Base-by-base conservation (phyloP, 2,113 vertebrate species). In the Meriones unguiculatus region DNA sequence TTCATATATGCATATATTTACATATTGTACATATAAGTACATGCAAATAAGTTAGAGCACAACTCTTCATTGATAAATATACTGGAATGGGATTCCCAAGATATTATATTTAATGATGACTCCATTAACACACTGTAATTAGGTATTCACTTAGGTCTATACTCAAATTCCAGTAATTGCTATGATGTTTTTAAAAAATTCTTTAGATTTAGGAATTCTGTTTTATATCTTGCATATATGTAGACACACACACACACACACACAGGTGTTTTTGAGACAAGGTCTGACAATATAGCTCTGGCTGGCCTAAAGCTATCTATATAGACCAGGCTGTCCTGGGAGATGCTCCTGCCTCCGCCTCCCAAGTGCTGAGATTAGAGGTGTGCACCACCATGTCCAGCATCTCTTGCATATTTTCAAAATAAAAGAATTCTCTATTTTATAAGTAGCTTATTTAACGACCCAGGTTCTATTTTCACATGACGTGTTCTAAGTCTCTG, bases 361-460 rank as follows among this genome's bases (percentile, higher is more conserved):
- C 32, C 4, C 52, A n/a, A 54, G 15, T 35, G 77, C 30, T 35
- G 50, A 46, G 3, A 52, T 54, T 54, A 35, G n/a, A 81, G 52
- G 4, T 1, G 4, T 81, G 32, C 20, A 17, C 32, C 32, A 81
- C 32, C 9, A 22, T 90, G 54, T 72, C 54, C 57, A 69, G 38
- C 7, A 18, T 90, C 32, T 75, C 17, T 80, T 94, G 3, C 30
- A 80, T 38, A 38, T 82, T 62, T 62, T 59, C 78, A 94, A 85
- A 57, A 15, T 88, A 84, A 15, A 95, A 70, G 30, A 91, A 69
- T 25, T 28, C 52, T 54, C 57, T 59, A 64, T 32, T 67, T 38
- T 73, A 41, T 69, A 76, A 38, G 64, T 93, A 88, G 32, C 25
- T 86, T 38, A 92, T 89, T 91, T 32, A 73, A 90, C 12, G 95